phyloP scores from a whole-genome alignment of 2,888 invertebrate genomes.

The Macrophya annulata region DNA sequence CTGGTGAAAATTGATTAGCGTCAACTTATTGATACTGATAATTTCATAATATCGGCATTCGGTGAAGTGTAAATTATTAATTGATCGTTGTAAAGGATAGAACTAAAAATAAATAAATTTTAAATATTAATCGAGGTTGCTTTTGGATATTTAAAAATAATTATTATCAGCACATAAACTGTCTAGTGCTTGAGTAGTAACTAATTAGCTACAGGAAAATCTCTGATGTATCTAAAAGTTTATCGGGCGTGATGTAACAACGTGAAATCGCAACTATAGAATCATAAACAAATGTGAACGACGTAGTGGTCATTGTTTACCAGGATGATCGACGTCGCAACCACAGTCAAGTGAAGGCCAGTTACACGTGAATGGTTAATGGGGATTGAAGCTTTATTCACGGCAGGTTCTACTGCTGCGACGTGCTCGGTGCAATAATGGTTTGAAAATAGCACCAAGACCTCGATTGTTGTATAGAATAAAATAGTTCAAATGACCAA shows the following conservation, averaged over 20 bases:
- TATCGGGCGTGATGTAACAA: conserved; percentile 25
- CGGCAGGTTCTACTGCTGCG: conserved; percentile 23
- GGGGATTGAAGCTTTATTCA: conserved; percentile 48
- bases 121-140: conserved; percentile 8
- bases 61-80: neutral
- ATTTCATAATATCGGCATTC: conserved; percentile 14
- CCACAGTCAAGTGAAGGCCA: conserved; percentile 36
- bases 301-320: conserved; percentile 51
- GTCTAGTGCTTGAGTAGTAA: neutral
- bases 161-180: neutral
- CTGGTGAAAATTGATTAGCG: neutral
- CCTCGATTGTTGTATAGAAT: conserved; percentile 15
- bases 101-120: neutral
- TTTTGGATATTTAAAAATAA: neutral
- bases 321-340: conserved; percentile 36
- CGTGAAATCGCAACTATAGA: conserved; percentile 29
- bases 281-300: conserved; percentile 44
- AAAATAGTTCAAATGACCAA: neutral
- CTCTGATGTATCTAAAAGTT: neutral
- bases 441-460: conserved; percentile 2
- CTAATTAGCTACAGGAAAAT: neutral
- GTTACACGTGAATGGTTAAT: conserved; percentile 54
- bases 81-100: conserved; percentile 22
- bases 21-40: neutral
- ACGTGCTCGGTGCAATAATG: conserved; percentile 47